phyloP scores from a whole-genome alignment of 2,113 vertebrate genomes.

The Bolborhynchus lineola region DNA sequence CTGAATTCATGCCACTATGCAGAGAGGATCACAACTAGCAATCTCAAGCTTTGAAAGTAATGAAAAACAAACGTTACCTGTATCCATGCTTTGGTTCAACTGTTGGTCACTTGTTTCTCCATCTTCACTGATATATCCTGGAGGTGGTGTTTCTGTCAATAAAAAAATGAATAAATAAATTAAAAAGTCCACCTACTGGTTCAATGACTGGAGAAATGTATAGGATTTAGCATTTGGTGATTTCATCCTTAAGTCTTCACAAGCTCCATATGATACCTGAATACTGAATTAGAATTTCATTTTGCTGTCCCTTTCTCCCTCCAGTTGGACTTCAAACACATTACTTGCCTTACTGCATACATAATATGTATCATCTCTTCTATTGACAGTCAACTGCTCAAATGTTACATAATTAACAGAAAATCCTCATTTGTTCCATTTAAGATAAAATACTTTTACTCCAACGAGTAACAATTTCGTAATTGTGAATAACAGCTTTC shows the following conservation, averaged over 20 bases:
- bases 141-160: conserved; percentile 90
- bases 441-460: not conserved
- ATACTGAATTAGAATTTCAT: not conserved
- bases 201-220: not conserved
- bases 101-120: conserved; percentile 96
- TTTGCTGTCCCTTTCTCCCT: not conserved
- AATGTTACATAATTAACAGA: not conserved
- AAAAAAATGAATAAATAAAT: not conserved
- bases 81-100: conserved; percentile 99
- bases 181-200: not conserved
- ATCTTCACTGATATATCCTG: conserved; percentile 98
- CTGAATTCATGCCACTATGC: not conserved
- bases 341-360: not conserved
- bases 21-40: not conserved
- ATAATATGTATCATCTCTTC: not conserved
- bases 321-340: not conserved
- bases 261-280: not conserved
- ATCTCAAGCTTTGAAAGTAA: not conserved
- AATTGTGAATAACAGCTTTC: not conserved
- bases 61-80: conserved; percentile 74
- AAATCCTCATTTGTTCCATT: not conserved
- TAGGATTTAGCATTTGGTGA: not conserved
- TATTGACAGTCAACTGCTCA: not conserved
- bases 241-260: not conserved
- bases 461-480: not conserved